These are phyloP conservation scores for Anisognathus igniventris DNA, from an alignment of 2,797 vertebrate genomes.

Conservation along the genomic window DNA sequence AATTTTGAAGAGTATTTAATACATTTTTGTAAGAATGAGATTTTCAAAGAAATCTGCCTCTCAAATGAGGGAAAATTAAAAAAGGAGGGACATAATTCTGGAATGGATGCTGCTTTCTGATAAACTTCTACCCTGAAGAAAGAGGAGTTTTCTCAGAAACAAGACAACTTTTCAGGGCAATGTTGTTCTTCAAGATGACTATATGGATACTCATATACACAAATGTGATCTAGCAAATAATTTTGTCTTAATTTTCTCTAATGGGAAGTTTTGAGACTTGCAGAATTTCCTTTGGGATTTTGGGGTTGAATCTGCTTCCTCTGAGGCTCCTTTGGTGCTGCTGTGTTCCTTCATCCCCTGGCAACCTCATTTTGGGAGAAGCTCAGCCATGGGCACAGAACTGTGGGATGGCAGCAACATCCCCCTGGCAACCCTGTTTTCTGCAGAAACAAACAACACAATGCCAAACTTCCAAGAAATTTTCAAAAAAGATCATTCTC, in stretches of 20 bases:
- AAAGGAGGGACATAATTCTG: rapidly evolving
- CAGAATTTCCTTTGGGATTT: background rate
- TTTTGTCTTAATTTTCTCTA: background rate
- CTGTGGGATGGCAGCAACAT: background rate
- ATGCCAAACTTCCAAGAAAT: background rate
- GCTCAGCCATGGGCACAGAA: background rate
- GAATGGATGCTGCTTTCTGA: background rate
- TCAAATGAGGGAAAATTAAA: background rate
- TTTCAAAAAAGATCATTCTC: background rate
- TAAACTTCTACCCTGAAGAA: background rate
- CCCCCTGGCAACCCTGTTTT: background rate
- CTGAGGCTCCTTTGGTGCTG: background rate
- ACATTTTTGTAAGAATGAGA: background rate
- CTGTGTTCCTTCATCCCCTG: background rate
- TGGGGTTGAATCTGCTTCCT: background rate
- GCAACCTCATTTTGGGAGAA: background rate
- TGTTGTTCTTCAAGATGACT: background rate
- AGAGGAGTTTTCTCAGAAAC: background rate
- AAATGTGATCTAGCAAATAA: background rate
- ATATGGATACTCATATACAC: background rate
- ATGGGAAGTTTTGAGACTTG: background rate
- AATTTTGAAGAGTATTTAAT: background rate
- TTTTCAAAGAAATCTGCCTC: background rate
- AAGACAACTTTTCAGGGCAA: background rate
- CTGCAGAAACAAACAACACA: background rate